Evolutionary conservation across 2,888 invertebrate species (phyloP).

Genomic region (Nemurella pictetii): DNA sequence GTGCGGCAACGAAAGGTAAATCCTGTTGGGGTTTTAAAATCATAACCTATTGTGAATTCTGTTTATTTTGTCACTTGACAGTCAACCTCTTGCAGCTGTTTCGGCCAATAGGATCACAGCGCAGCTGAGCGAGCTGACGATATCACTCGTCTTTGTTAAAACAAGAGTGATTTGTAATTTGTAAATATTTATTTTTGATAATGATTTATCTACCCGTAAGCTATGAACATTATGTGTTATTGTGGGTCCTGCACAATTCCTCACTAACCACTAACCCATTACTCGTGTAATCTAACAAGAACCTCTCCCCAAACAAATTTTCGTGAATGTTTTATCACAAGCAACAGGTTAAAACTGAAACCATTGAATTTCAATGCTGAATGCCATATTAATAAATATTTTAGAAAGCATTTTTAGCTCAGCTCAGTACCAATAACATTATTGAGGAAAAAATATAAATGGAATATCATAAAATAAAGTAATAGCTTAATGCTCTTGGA

Average conservation of each 20-base stretch:
- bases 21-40: not conserved
- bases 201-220: conserved; percentile 24
- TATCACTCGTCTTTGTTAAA: not conserved
- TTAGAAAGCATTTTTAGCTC: too few relatives aligned
- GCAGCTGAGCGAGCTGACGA: not conserved
- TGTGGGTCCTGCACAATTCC: not conserved
- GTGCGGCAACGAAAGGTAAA: conserved; percentile 10
- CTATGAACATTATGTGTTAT: not conserved
- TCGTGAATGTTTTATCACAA: not conserved
- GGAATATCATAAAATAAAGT: too few relatives aligned
- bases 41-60: not conserved
- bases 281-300: not conserved
- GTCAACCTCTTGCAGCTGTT: not conserved
- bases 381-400: too few relatives aligned
- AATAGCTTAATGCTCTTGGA: too few relatives aligned
- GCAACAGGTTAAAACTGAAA: not conserved
- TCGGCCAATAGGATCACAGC: not conserved
- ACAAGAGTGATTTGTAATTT: not conserved
- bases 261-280: not conserved
- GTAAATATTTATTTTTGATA: not conserved
- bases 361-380: too few relatives aligned
- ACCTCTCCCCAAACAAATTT: not conserved
- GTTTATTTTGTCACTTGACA: not conserved
- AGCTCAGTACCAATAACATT: too few relatives aligned
- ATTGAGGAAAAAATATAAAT: too few relatives aligned